Base-by-base conservation (phyloP, 2,113 vertebrate genomes). In the Dolichallabes microphthalmus region DNA sequence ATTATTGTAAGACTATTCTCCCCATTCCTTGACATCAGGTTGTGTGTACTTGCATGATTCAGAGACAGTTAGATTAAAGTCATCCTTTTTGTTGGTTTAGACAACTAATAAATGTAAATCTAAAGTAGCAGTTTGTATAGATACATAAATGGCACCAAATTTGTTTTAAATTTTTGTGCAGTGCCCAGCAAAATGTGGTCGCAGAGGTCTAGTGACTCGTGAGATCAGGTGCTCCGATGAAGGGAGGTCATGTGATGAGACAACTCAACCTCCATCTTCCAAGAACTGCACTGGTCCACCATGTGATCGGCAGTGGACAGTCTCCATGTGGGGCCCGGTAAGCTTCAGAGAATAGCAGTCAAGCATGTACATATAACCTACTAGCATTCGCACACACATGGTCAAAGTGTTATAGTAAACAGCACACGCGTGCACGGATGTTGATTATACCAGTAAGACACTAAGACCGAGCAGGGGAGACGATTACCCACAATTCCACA, bases 311-410 rank as follows among this genome's bases (percentile, higher is more conserved):
- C 97, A 97, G 45, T 99, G 98, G 98, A 99, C 97, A 0, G 95
- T 96, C 73, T 99, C 97, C 0, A 97, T 99, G 90, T 99, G 98
- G 98, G 98, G 97, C 22, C 97, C 97, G 78, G 98, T 99, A 93
- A 97, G 96, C 35, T 27, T 58, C 20, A 69, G 8, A 39, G 39
- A 83, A 73, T 13, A 73, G 30, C 57, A 85, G n/a, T 45, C 2
- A 77, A 19, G 20, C 19, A 45, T 22, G 12, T 69, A 75, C 32
- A 82, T 39, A 68, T 76, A 14, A 58, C 10, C 14, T 2, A 32
- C n/a, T n/a, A 58, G 53, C 55, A 63, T 15, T n/a, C n/a, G n/a
- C n/a, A n/a, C n/a, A n/a, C n/a, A n/a, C n/a, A n/a, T n/a, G n/a
- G n/a, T n/a, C n/a, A n/a, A n/a, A n/a, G n/a, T n/a, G n/a, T n/a